Conservation (phyloP, 2,113 vertebrate genomes). For the Entelurus aequoreus region DNA sequence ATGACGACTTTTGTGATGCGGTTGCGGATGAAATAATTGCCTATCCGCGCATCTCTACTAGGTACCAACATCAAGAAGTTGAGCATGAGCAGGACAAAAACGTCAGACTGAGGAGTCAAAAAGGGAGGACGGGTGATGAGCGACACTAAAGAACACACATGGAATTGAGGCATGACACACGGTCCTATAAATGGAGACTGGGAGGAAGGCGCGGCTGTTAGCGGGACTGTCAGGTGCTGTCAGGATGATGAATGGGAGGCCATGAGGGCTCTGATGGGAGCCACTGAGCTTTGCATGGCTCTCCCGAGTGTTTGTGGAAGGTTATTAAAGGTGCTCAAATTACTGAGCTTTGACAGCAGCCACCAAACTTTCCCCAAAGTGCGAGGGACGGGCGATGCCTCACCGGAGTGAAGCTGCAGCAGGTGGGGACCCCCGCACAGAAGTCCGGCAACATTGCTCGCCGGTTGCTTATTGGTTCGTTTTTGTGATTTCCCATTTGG, state of each 20-base stretch:
- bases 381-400: conserved; percentile 13
- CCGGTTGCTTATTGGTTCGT: too few species aligned
- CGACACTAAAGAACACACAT: conserved; percentile 2
- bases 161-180: conserved; percentile 10
- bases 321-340: conserved; percentile 72
- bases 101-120: conserved; percentile 1
- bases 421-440: conserved; percentile 7
- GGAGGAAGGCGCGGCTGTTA: conserved; percentile 28
- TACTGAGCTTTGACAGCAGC: conserved; percentile 43
- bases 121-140: conserved; percentile 17
- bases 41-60: too few species aligned
- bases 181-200: conserved; percentile 39
- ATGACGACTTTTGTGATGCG: too few species aligned
- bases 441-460: background rate
- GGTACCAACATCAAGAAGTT: background rate
- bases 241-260: conserved; percentile 64
- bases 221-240: conserved; percentile 51
- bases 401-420: background rate
- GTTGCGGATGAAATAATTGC: too few species aligned
- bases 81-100: background rate
- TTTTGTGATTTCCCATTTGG: too few species aligned
- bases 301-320: conserved; percentile 70
- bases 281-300: conserved; percentile 60
- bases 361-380: conserved; percentile 47
- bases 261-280: conserved; percentile 58